Percentiles rank a stretch among this genome's conserved stretches.
Evolutionary conservation across 2,113 vertebrate genomes (phyloP).

Genomic region (Chlamydotis undulata): DNA sequence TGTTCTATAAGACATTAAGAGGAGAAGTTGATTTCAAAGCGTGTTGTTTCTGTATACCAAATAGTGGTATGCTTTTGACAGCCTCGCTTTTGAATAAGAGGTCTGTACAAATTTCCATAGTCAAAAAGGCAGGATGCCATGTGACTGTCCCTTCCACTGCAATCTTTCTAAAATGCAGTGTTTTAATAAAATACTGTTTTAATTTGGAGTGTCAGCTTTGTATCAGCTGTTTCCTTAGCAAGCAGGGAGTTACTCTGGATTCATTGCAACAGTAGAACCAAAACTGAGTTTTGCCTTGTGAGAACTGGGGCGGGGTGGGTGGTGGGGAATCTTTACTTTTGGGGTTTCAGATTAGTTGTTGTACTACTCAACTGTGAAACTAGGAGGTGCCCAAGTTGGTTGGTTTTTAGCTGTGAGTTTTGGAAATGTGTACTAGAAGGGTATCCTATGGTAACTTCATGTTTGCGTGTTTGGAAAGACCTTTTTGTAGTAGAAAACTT

Average conservation of each 20-base stretch:
- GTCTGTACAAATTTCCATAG: background rate
- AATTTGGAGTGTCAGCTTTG: background rate
- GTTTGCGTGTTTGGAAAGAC: background rate
- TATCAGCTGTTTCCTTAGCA: background rate
- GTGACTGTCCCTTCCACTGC: background rate
- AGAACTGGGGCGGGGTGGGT: background rate
- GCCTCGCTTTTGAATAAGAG: background rate
- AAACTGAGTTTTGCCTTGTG: background rate
- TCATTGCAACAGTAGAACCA: background rate
- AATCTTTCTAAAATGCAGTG: background rate
- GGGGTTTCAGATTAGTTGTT: background rate
- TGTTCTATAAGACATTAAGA: conserved; percentile 28
- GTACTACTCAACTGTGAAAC: background rate
- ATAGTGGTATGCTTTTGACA: background rate
- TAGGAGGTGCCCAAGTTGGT: background rate
- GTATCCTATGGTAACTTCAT: background rate
- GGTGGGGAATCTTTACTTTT: background rate
- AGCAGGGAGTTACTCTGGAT: background rate
- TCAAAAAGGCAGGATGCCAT: background rate
- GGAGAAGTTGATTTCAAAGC: background rate
- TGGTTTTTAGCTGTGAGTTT: background rate
- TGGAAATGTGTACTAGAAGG: background rate
- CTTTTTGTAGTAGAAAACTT: background rate
- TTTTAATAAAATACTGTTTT: background rate
- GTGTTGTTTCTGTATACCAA: background rate